Base-by-base conservation (phyloP, 2,797 vertebrate genomes). In the Lutjanus argentimaculatus region DNA sequence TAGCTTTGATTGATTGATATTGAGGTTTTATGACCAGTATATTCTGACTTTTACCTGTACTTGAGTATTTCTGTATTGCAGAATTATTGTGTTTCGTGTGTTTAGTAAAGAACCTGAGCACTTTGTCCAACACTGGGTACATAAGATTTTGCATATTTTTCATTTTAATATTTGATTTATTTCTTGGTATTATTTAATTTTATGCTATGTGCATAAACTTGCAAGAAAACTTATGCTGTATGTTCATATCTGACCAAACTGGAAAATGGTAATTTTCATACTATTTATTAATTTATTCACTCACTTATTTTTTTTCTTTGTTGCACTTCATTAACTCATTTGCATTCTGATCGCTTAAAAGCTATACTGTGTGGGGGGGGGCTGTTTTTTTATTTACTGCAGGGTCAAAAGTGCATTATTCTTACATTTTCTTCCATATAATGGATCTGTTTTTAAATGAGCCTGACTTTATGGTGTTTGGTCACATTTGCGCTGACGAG, bases 401-500 rank as follows among this genome's bases (percentile, higher is more conserved):
- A 40, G 25, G 58, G 53, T 77, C 43, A 67, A 67, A 64, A 59
- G 67, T 76, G 48, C 65, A 67, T 79, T 65, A 75, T 25, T 22
- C 14, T 16, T 36, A 10, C 43, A 55, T 78, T 84, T 83, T 57
- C 52, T 75, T 45, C 75, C 40, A 64, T 65, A 52, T 77, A 83
- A 86, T 81, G 69, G 68, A 84, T 87, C 53, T 30, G 22, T 78
- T 83, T 88, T 89, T 88, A 88, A 91, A 86, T 76, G 66, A 83
- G 75, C 42, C 72, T 7, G 57, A 73, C 77, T 85, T 88, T 64
- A 86, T 88, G 84, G 72, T 70, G 67, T 88, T 86, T 83, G 82
- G 85, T 92, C 89, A 85, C 80, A 86, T 89, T 87, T 64, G 72
- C 57, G n/a, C 70, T 83, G 73, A 85, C 75, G 80, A 64, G 72